A percentile compares a stretch with the other conserved stretches of the same genome.
phyloP scores from a whole-genome alignment of 1,140 invertebrate species.

The Heliothis virescens region DNA sequence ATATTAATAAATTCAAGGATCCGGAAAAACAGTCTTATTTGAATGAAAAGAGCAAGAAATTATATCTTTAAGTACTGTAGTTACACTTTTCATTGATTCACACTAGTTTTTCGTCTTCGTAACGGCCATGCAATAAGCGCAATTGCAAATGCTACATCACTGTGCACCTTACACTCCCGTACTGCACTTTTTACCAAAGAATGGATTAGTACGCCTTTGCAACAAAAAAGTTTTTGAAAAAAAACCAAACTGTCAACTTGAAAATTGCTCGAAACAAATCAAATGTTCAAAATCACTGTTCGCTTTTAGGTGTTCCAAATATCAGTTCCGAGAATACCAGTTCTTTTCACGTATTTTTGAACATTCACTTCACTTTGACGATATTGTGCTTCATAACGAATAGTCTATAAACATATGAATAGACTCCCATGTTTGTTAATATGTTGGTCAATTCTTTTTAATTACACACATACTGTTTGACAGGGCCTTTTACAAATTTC shows the following conservation, averaged over 20 bases:
- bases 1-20: constrained; percentile 54
- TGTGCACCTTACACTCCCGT: constrained; percentile 76
- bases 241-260: constrained; percentile 24
- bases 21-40: constrained; percentile 72
- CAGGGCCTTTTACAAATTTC: not conserved
- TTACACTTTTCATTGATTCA: constrained; percentile 74
- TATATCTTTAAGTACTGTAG: constrained; percentile 79
- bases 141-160: constrained; percentile 70
- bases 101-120: constrained; percentile 68
- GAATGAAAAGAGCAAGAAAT: constrained; percentile 80
- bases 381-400: constrained; percentile 73
- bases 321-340: not conserved
- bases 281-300: constrained; percentile 5
- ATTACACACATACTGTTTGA: constrained; percentile 17
- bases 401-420: constrained; percentile 78
- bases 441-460: constrained; percentile 24
- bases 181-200: constrained; percentile 65
- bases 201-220: constrained; percentile 82
- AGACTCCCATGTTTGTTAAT: constrained; percentile 73
- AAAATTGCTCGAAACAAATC: constrained; percentile 3
- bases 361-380: constrained; percentile 56
- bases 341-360: not conserved
- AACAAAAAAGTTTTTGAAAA: constrained; percentile 2
- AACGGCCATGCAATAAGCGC: constrained; percentile 73
- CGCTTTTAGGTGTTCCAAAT: not conserved